These are phyloP conservation scores for Bufo bufo DNA, from an alignment of 2,113 vertebrate species.

Conservation along the genomic window DNA sequence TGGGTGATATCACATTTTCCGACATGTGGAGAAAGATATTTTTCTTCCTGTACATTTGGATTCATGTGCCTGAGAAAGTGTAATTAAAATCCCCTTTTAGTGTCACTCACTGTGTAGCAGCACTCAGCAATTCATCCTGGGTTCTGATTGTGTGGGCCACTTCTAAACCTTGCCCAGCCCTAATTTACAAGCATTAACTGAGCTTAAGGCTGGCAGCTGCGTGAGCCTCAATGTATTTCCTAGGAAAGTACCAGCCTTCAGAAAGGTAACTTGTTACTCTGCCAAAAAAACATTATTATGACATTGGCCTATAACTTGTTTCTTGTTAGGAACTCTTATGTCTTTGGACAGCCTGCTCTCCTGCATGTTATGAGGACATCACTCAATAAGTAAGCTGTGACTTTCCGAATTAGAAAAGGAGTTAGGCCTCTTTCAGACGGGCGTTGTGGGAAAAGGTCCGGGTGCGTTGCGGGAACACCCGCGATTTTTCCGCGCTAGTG, in stretches of 20 bases:
- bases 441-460: no score
- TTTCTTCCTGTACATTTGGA: slow-evolving; percentile 42
- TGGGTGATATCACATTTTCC: slow-evolving; percentile 49
- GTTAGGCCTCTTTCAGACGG: no score
- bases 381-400: no score
- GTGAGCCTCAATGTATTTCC: slow-evolving; percentile 15
- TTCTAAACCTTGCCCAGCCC: slow-evolving; percentile 19
- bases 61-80: slow-evolving; percentile 11
- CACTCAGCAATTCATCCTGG: slow-evolving; percentile 4
- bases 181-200: slow-evolving; percentile 53
- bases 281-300: background rate
- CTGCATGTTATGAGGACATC: background rate
- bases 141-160: slow-evolving; percentile 37
- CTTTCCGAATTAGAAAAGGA: background rate
- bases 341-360: background rate
- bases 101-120: slow-evolving; percentile 28
- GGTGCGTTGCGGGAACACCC: no score
- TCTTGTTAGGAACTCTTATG: background rate
- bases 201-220: slow-evolving; percentile 45
- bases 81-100: slow-evolving; percentile 51
- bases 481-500: no score
- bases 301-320: slow-evolving; percentile 21
- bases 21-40: slow-evolving; percentile 37
- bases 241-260: slow-evolving; percentile 35
- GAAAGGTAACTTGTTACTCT: slow-evolving; percentile 41